phyloP scores from a whole-genome alignment of 2,888 invertebrate species.

The Lissonota sp. region DNA sequence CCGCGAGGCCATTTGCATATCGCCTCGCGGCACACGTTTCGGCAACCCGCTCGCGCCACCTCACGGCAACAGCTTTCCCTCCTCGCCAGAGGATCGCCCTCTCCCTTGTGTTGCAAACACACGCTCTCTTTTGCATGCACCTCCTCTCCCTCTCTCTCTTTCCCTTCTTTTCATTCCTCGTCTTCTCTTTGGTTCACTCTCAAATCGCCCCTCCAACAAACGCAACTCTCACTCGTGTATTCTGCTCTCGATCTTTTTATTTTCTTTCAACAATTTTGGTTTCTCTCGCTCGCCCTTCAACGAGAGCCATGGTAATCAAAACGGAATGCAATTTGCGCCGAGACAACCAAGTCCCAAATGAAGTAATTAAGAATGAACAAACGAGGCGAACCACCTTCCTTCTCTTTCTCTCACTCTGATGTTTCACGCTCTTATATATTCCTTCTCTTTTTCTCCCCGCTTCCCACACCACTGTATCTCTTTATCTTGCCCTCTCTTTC shows the following conservation, averaged over 20 bases:
- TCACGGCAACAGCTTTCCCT: slow-evolving; percentile 47
- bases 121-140: too few relatives aligned
- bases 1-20: slow-evolving; percentile 66
- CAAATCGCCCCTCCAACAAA: slow-evolving; percentile 40
- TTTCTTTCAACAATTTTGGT: slow-evolving; percentile 32
- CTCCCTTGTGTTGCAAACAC: too few relatives aligned
- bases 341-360: slow-evolving; percentile 64
- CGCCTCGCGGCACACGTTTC: slow-evolving; percentile 65
- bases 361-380: slow-evolving; percentile 67
- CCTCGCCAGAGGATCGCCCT: too few relatives aligned
- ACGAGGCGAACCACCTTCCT: slow-evolving; percentile 50
- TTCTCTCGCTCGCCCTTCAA: slow-evolving; percentile 39
- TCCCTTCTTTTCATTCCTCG: slow-evolving; percentile 36
- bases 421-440: slow-evolving; percentile 28
- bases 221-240: slow-evolving; percentile 40
- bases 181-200: slow-evolving; percentile 31
- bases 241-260: neutral
- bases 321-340: slow-evolving; percentile 67
- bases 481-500: slow-evolving; percentile 35
- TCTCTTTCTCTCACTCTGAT: slow-evolving; percentile 48
- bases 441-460: slow-evolving; percentile 27
- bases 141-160: slow-evolving; percentile 23
- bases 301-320: slow-evolving; percentile 64
- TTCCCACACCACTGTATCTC: slow-evolving; percentile 13
- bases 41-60: slow-evolving; percentile 38